Evolutionary conservation across 2,888 invertebrate genomes (phyloP).

Genomic region (Conomelus anceps): DNA sequence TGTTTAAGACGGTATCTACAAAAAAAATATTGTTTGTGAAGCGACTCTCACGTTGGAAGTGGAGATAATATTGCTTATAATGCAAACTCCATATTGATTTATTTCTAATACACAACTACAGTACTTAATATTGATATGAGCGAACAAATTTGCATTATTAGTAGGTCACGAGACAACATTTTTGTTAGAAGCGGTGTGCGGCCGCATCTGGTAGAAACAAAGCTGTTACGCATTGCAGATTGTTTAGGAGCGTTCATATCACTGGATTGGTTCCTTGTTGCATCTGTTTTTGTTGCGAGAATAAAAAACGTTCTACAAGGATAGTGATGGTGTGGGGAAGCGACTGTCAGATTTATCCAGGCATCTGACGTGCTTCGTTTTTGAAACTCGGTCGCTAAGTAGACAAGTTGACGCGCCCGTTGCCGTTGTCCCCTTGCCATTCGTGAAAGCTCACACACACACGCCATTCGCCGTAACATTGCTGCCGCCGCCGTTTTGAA

Average conservation of each 20-base stretch:
- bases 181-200: not conserved
- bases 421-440: not conserved
- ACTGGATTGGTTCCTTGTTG: not conserved
- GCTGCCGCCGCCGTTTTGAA: not conserved
- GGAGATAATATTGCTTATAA: no score
- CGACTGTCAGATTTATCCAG: not conserved
- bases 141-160: not conserved
- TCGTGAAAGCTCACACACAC: not conserved
- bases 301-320: not conserved
- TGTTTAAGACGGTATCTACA: no score
- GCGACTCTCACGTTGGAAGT: no score
- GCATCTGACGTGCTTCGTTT: not conserved
- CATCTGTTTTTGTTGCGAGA: not conserved
- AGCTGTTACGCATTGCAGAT: not conserved
- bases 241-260: not conserved
- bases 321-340: not conserved
- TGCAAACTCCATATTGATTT: no score
- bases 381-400: not conserved
- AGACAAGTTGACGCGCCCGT: not conserved
- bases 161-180: not conserved
- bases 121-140: no score
- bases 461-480: not conserved
- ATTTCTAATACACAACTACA: no score
- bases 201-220: not conserved
- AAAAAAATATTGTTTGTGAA: no score